Evolutionary conservation across 2,888 invertebrate genomes (phyloP), one percentile per base, ranked within the genome.

Genomic region (Acrobasis repandana): DNA sequence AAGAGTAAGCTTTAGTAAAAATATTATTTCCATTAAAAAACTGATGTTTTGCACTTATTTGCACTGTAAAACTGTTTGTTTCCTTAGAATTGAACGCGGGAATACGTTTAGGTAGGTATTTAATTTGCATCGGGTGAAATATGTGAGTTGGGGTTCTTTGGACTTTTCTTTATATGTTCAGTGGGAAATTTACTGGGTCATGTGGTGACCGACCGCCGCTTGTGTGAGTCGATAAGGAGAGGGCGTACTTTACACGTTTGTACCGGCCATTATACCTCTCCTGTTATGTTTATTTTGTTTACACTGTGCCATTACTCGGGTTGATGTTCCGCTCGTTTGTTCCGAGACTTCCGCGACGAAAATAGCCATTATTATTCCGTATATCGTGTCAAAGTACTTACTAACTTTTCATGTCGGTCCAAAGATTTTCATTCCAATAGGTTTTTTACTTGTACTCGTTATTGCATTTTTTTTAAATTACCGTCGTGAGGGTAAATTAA

Each of bases 151-250:
- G 56, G 63, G 56, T 60, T 62, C 50, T 60, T 71, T 65, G 11
- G 52, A 56, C 60, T 58, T 72, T 65, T 65, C 63, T 73, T 67
- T 66, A 62, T 70, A 69, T 70, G 65, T 75, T 77, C 64, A 71
- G 65, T 67, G 69, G 72, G 61, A 77, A 76, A 74, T 77, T 82
- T 85, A 86, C 76, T 85, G 75, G 84, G 84, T 85, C 85, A 82
- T 74, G 75, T 67, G 74, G 68, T 76, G 79, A 72, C 76, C 76
- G 77, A 20, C 67, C 73, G 74, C 68, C 67, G 71, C 67, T 71
- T 72, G 70, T 73, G 71, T 70, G 66, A 79, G 80, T 82, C 82
- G 83, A 84, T 83, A 83, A 81, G 76, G 79, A 77, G 79, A 75
- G 78, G 79, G 76, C 74, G 78, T 75, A 67, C 74, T 75, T 75